A percentile compares a stretch with the other conserved stretches of the same genome.
These are phyloP conservation scores for Psilanteris sp. DNA, from an alignment of 1,140 invertebrate species.

Conservation along the genomic window DNA sequence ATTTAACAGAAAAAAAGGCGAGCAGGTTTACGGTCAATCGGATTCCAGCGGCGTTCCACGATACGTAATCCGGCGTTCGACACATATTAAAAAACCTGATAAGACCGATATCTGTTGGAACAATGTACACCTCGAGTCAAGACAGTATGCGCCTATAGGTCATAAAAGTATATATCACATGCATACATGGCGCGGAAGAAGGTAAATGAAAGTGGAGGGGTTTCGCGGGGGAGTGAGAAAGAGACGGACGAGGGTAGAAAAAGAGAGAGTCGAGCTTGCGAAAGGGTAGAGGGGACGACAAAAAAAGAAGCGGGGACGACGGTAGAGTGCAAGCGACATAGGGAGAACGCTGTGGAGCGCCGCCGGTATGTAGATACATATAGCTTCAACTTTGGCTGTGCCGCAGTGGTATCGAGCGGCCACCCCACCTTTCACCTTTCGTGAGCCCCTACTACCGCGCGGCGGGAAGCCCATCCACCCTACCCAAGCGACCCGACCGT, in stretches of 20 bases:
- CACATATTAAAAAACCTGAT: conserved; percentile 45
- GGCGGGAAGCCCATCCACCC: conserved; percentile 47
- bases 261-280: background rate
- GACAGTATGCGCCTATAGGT: conserved; percentile 34
- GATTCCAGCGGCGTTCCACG: background rate
- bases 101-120: conserved; percentile 41
- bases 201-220: conserved; percentile 29
- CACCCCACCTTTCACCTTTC: conserved; percentile 70
- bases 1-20: background rate
- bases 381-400: conserved; percentile 77
- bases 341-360: conserved; percentile 57
- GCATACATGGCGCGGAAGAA: conserved; percentile 14
- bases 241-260: conserved; percentile 8
- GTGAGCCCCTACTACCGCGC: conserved; percentile 42
- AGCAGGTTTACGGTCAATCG: background rate
- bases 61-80: conserved; percentile 18
- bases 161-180: conserved; percentile 54
- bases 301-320: conserved; percentile 13
- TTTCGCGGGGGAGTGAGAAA: background rate
- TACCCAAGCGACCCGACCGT: conserved; percentile 49
- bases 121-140: conserved; percentile 32
- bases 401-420: conserved; percentile 80
- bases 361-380: conserved; percentile 58
- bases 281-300: background rate
- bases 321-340: conserved; percentile 38